Conservation (phyloP, 2,113 vertebrate species). For the Nerophis ophidion region DNA sequence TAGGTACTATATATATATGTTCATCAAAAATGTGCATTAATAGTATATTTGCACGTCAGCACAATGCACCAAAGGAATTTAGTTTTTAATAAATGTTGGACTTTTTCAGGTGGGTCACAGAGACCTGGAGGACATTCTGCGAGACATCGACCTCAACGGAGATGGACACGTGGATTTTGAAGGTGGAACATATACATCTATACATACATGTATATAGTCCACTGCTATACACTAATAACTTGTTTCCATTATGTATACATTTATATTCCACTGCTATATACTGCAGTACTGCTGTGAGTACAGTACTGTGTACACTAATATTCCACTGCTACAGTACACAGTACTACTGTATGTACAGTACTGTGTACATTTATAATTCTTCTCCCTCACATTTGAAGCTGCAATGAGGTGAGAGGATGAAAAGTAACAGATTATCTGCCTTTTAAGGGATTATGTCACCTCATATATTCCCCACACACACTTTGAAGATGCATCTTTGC, state of each 20-base stretch:
- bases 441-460: constrained; percentile 60
- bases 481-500: constrained; percentile 32
- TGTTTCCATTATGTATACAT: too few relatives aligned
- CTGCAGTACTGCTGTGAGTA: too few relatives aligned
- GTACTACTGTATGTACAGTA: too few relatives aligned
- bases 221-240: too few relatives aligned
- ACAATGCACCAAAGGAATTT: too few relatives aligned
- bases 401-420: constrained; percentile 44
- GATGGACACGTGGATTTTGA: constrained; percentile 97
- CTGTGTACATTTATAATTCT: not conserved
- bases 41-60: too few relatives aligned
- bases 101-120: constrained; percentile 82
- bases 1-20: too few relatives aligned
- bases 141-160: constrained; percentile 94
- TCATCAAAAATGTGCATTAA: too few relatives aligned
- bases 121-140: constrained; percentile 94
- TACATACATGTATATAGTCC: too few relatives aligned
- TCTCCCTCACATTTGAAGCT: not conserved
- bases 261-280: too few relatives aligned
- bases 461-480: constrained; percentile 45
- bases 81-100: not conserved
- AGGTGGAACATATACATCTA: constrained; percentile 59
- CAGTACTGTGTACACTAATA: too few relatives aligned
- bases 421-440: constrained; percentile 64
- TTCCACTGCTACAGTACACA: too few relatives aligned